Percentiles rank a stretch among this genome's conserved stretches.
Conservation (phyloP, 2,797 vertebrate species). For the Iguana delicatissima region DNA sequence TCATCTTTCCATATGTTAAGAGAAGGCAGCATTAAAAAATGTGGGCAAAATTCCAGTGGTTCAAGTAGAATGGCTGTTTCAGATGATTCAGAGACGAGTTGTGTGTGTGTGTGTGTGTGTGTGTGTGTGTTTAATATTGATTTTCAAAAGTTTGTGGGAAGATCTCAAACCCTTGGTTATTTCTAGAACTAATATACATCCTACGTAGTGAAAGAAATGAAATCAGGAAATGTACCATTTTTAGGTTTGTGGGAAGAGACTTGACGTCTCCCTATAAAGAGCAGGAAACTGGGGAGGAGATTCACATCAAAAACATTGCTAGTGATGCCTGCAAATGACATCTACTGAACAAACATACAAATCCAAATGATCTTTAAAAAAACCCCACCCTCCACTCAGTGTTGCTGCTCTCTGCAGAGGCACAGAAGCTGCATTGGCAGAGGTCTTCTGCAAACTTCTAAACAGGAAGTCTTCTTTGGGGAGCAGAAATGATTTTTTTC, state of each 20-base stretch:
- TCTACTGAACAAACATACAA: neutral
- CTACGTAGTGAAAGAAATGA: rapidly evolving
- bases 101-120: too few relatives aligned
- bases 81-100: slow-evolving; percentile 58
- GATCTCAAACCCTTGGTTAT: neutral
- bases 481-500: neutral
- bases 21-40: neutral
- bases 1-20: slow-evolving; percentile 46
- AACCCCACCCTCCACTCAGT: neutral
- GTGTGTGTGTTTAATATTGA: slow-evolving; percentile 38
- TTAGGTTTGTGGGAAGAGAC: neutral
- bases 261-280: neutral
- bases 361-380: neutral
- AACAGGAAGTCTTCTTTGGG: neutral
- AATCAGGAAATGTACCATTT: neutral
- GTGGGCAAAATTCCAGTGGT: slow-evolving; percentile 64
- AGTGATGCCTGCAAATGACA: neutral
- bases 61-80: slow-evolving; percentile 59
- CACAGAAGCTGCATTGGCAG: neutral
- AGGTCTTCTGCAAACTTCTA: neutral
- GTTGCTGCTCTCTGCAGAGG: neutral
- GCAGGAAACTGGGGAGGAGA: slow-evolving; percentile 12
- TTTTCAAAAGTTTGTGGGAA: slow-evolving; percentile 49
- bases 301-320: neutral
- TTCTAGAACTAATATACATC: slow-evolving; percentile 26